These are phyloP conservation scores for Sander vitreus DNA, from an alignment of 2,113 vertebrate species.

Conservation along the genomic window DNA sequence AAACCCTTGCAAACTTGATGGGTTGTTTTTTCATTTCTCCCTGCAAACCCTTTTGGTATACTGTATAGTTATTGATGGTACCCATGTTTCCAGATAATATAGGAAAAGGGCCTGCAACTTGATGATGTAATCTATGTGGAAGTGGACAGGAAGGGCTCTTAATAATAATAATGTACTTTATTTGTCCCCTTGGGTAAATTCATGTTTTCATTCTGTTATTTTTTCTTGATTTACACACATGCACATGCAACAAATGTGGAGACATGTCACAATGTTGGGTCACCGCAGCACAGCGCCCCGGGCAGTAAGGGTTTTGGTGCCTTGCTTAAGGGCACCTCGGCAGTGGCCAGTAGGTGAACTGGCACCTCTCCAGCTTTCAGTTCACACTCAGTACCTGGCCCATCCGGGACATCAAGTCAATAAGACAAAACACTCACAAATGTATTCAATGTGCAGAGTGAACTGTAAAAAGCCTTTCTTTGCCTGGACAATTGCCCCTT, in stretches of 20 bases:
- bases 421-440: constrained; percentile 3
- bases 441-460: not conserved
- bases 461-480: not conserved
- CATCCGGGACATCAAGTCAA: not conserved
- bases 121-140: constrained; percentile 8
- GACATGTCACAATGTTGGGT: no score
- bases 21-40: not conserved
- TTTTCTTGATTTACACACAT: no score
- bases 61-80: not conserved
- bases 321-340: no score
- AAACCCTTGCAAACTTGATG: not conserved
- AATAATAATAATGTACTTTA: no score
- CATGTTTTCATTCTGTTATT: no score
- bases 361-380: no score
- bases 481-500: not conserved
- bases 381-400: no score
- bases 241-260: no score
- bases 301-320: no score
- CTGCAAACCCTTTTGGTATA: not conserved
- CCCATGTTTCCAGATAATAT: not conserved
- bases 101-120: not conserved
- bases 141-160: constrained; percentile 1
- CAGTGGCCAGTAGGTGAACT: no score
- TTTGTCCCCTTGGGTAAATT: no score
- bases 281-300: no score